Percentiles rank a stretch among this genome's conserved stretches.
Conservation (phyloP, 2,888 invertebrate species). For the Meiosimyza decipiens region DNA sequence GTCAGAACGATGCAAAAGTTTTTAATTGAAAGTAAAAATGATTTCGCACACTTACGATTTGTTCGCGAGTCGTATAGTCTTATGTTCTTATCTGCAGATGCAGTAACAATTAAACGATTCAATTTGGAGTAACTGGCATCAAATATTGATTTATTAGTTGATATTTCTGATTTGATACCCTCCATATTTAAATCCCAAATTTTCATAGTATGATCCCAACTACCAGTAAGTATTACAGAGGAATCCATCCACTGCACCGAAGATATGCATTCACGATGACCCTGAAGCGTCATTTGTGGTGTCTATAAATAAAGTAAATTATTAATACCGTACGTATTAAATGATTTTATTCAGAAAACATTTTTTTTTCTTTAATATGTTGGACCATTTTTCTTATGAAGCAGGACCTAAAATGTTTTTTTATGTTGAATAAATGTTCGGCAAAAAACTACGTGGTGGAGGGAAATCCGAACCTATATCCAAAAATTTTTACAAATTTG, state of each 20-base stretch:
- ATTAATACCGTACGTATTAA: too few relatives aligned
- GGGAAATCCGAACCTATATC: too few relatives aligned
- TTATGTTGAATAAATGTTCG: too few relatives aligned
- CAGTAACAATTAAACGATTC: constrained; percentile 80
- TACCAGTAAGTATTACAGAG: constrained; percentile 82
- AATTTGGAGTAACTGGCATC: constrained; percentile 85
- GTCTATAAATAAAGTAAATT: constrained; percentile 68
- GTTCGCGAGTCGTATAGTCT: constrained; percentile 93
- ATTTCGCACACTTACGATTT: constrained; percentile 71
- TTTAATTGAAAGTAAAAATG: background rate
- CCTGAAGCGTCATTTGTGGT: constrained; percentile 87
- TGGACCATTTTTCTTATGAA: too few relatives aligned
- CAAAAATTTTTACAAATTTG: too few relatives aligned
- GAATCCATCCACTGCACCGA: constrained; percentile 85
- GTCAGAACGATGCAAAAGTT: background rate
- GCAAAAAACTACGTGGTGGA: too few relatives aligned
- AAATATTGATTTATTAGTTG: constrained; percentile 91
- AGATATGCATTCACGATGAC: constrained; percentile 92
- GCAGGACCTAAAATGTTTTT: too few relatives aligned
- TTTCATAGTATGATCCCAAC: constrained; percentile 96
- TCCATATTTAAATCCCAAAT: constrained; percentile 93
- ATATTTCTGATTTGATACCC: constrained; percentile 83
- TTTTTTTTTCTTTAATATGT: too few relatives aligned
- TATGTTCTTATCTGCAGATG: constrained; percentile 91
- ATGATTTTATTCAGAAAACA: too few relatives aligned